Evolutionary conservation across 2,888 invertebrate species (phyloP).

Genomic region (Alviniconcha strummeri): DNA sequence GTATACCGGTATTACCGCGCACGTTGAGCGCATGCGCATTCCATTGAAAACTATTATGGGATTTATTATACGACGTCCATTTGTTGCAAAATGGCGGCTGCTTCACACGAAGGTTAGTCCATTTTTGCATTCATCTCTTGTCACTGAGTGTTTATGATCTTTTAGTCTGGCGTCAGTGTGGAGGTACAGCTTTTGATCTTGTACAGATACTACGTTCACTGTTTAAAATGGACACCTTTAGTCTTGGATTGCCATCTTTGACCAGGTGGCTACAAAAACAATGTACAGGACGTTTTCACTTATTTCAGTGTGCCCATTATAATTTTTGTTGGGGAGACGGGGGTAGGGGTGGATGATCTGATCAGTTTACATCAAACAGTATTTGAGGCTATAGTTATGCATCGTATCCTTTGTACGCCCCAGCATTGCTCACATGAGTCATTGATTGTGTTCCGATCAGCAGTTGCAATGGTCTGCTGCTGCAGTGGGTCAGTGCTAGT

Average conservation of each 20-base stretch:
- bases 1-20: too few species aligned
- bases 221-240: neutral
- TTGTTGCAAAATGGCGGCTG: constrained; percentile 54
- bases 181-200: neutral
- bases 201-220: neutral
- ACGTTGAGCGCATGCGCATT: neutral
- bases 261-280: neutral
- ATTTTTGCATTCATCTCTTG: neutral
- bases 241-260: neutral
- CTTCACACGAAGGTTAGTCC: constrained; percentile 56
- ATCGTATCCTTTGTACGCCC: too few species aligned
- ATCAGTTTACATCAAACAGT: too few species aligned
- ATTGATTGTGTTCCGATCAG: too few species aligned
- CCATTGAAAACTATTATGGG: neutral
- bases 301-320: neutral
- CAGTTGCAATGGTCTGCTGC: too few species aligned
- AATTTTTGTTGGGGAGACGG: too few species aligned
- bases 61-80: neutral
- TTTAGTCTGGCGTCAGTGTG: too few species aligned
- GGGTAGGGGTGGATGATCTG: too few species aligned
- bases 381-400: too few species aligned
- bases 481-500: too few species aligned
- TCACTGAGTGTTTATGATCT: too few species aligned
- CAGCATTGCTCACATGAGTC: too few species aligned
- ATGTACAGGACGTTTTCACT: neutral